These are phyloP conservation scores for Quadroppia sp. DNA, from an alignment of 2,888 invertebrate species.

Conservation along the genomic window DNA sequence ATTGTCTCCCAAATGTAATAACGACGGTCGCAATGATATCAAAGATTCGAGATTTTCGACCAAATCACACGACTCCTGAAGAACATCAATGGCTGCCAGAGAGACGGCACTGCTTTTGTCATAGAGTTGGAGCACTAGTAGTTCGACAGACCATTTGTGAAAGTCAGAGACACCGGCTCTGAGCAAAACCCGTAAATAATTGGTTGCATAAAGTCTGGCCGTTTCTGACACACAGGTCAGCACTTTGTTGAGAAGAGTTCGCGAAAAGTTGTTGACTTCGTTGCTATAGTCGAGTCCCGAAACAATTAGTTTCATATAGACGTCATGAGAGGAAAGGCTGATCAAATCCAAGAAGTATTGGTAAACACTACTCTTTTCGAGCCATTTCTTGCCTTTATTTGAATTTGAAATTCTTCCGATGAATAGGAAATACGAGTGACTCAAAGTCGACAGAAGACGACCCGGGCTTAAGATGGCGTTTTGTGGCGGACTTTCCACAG, in stretches of 20 bases:
- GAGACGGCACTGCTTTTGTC: conserved; percentile 77
- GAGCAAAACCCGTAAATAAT: conserved; percentile 79
- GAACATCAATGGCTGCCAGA: conserved; percentile 70
- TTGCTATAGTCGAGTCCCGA: conserved; percentile 83
- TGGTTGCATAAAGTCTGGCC: conserved; percentile 77
- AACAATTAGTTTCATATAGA: conserved; percentile 87
- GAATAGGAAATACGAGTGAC: conserved; percentile 90
- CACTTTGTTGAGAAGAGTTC: conserved; percentile 47
- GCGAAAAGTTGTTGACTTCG: conserved; percentile 58
- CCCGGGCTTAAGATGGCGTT: conserved; percentile 63
- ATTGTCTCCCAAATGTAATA: conserved; percentile 68
- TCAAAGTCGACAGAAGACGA: conserved; percentile 79
- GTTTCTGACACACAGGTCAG: conserved; percentile 47
- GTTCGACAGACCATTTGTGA: conserved; percentile 73
- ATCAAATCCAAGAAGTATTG: conserved; percentile 54
- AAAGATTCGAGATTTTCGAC: conserved; percentile 70
- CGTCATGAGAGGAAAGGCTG: conserved; percentile 60
- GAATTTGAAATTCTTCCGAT: conserved; percentile 68
- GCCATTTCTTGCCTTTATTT: conserved; percentile 56
- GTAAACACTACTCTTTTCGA: conserved; percentile 70
- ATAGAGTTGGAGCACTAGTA: conserved; percentile 76
- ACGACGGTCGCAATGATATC: conserved; percentile 66
- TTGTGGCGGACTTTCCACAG: conserved; percentile 37
- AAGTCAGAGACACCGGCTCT: conserved; percentile 61
- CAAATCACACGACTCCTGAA: conserved; percentile 85